A percentile compares a stretch with the other conserved stretches of the same genome.
phyloP scores from a whole-genome alignment of 1,140 invertebrate genomes.

The Maniola jurtina region DNA sequence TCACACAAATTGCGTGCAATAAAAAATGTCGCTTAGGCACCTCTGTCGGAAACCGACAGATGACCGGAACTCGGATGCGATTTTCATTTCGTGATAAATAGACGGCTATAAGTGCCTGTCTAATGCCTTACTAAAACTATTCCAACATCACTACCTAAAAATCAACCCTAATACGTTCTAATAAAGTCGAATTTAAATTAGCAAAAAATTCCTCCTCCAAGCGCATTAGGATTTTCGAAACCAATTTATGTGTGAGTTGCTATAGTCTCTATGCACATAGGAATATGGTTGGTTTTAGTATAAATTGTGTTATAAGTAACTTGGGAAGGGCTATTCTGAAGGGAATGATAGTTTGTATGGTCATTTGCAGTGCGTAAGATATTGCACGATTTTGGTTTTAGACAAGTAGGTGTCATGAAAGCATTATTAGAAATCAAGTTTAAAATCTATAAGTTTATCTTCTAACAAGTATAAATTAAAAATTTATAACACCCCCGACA shows the following conservation, averaged over 20 bases:
- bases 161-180: constrained; percentile 7
- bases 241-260: not conserved
- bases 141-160: not conserved
- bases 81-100: constrained; percentile 60
- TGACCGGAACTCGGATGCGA: constrained; percentile 47
- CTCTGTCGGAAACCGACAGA: constrained; percentile 36
- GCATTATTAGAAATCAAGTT: too few relatives aligned
- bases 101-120: constrained; percentile 42
- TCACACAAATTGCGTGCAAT: constrained; percentile 39
- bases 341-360: constrained; percentile 47
- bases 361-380: constrained; percentile 32
- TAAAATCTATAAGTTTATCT: too few relatives aligned
- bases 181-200: constrained; percentile 29
- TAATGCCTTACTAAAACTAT: constrained; percentile 24
- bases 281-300: constrained; percentile 32
- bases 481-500: too few relatives aligned
- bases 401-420: not conserved
- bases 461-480: too few relatives aligned
- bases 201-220: constrained; percentile 8
- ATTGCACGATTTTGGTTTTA: not conserved
- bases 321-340: constrained; percentile 32
- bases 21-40: constrained; percentile 40
- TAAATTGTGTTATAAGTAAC: constrained; percentile 12
- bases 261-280: not conserved
- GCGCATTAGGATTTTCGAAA: not conserved